These are phyloP conservation scores for Venusia cambrica DNA, from an alignment of 2,888 invertebrate genomes.

Conservation along the genomic window DNA sequence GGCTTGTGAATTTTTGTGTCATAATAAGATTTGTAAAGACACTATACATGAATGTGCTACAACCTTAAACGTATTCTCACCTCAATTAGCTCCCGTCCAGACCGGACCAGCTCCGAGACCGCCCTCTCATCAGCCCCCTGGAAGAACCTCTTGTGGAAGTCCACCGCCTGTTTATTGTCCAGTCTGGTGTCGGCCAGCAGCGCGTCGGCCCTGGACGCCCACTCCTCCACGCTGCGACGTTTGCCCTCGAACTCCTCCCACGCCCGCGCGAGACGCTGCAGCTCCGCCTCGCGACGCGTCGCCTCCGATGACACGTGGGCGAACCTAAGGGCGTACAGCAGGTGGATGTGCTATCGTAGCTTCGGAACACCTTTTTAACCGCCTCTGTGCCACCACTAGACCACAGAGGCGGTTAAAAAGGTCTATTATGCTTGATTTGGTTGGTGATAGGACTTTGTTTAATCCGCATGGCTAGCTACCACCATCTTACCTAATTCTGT, in stretches of 20 bases:
- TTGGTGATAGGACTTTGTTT: too few species aligned
- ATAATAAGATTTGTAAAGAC: neutral
- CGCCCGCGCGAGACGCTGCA: conserved; percentile 89
- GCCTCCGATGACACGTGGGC: conserved; percentile 88
- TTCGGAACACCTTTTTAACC: too few species aligned
- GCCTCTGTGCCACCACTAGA: too few species aligned
- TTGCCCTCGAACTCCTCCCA: conserved; percentile 93
- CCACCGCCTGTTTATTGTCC: conserved; percentile 89
- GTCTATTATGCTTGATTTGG: too few species aligned
- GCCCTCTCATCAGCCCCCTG: conserved; percentile 92
- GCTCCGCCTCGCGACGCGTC: conserved; percentile 87
- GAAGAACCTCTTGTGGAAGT: conserved; percentile 93
- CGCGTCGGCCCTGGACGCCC: conserved; percentile 92
- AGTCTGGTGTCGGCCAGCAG: conserved; percentile 89
- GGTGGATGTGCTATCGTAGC: too few species aligned
- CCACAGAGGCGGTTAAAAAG: too few species aligned
- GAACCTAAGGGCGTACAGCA: too few species aligned
- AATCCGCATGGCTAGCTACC: too few species aligned
- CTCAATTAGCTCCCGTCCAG: conserved; percentile 87
- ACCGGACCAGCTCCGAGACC: conserved; percentile 88
- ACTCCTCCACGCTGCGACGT: conserved; percentile 90
- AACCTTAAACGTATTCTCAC: conserved; percentile 37
- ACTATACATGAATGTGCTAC: neutral
- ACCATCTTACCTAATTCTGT: too few species aligned
- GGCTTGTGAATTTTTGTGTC: too few species aligned